Percentiles rank a stretch among this genome's conserved stretches.
Conservation (phyloP, 2,797 vertebrate genomes). For the Sebastes taczanowskii region DNA sequence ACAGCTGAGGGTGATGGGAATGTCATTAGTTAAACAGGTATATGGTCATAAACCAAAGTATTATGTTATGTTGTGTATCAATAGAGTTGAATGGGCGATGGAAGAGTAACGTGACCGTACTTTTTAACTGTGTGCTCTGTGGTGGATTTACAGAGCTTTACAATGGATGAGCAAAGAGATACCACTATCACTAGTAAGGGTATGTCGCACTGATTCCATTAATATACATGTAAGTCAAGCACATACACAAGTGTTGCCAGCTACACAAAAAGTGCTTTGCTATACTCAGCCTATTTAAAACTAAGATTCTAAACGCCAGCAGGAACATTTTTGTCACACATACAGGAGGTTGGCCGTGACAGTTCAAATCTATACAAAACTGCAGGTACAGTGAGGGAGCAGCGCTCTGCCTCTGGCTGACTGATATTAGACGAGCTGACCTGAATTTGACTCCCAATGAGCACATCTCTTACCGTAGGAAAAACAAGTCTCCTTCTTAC, state of each 20-base stretch:
- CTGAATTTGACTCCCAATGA: background rate
- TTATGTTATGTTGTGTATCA: background rate
- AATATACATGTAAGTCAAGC: background rate
- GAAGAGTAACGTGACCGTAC: background rate
- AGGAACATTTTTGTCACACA: background rate
- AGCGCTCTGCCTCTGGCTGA: background rate
- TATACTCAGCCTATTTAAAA: background rate
- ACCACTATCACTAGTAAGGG: no score
- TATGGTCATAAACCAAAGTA: no score
- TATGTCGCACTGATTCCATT: background rate
- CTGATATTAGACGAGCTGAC: background rate
- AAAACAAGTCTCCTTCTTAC: background rate
- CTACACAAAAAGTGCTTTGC: background rate
- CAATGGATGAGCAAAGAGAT: background rate
- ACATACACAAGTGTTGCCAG: background rate
- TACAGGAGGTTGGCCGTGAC: background rate
- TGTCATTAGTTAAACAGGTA: background rate
- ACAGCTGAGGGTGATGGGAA: background rate
- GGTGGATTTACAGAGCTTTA: background rate
- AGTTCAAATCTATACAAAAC: background rate
- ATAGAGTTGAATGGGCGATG: background rate
- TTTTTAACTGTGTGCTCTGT: background rate
- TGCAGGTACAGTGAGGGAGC: background rate
- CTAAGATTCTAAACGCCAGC: background rate
- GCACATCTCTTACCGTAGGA: background rate